A percentile compares a stretch with the other conserved stretches of the same genome.
These are phyloP conservation scores for Colaptes auratus DNA, from an alignment of 2,113 vertebrate species.

Conservation along the genomic window DNA sequence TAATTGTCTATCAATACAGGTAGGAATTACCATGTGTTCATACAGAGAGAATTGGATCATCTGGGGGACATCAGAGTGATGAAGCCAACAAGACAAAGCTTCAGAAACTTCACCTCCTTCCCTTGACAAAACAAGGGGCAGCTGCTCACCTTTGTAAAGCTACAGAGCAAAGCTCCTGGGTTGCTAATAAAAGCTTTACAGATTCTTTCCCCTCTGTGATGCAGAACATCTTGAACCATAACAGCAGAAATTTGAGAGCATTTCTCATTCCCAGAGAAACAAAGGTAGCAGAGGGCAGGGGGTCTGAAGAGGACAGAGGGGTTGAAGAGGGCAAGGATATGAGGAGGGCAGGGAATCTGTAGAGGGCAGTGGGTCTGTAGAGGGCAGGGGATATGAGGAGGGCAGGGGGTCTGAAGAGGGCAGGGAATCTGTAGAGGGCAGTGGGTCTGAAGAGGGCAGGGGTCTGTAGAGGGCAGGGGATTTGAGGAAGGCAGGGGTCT, in stretches of 20 bases:
- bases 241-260: background rate
- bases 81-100: background rate
- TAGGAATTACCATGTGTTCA: background rate
- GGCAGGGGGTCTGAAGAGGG: background rate
- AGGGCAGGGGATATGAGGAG: background rate
- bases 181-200: background rate
- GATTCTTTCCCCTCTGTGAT: background rate
- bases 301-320: background rate
- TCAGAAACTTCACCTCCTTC: background rate
- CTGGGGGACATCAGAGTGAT: background rate
- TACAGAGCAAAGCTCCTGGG: background rate
- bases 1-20: slow-evolving; percentile 32
- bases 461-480: background rate
- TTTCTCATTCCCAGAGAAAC: background rate
- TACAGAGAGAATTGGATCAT: background rate
- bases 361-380: background rate
- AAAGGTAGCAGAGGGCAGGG: background rate
- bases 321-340: background rate
- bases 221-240: background rate
- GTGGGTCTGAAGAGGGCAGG: background rate
- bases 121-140: background rate
- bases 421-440: background rate
- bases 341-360: background rate
- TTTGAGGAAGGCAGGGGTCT: background rate
- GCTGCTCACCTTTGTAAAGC: background rate